Percentiles rank a stretch among this genome's conserved stretches.
Conservation (phyloP, 92 coral and sea anemone species). For the Porites rus region DNA sequence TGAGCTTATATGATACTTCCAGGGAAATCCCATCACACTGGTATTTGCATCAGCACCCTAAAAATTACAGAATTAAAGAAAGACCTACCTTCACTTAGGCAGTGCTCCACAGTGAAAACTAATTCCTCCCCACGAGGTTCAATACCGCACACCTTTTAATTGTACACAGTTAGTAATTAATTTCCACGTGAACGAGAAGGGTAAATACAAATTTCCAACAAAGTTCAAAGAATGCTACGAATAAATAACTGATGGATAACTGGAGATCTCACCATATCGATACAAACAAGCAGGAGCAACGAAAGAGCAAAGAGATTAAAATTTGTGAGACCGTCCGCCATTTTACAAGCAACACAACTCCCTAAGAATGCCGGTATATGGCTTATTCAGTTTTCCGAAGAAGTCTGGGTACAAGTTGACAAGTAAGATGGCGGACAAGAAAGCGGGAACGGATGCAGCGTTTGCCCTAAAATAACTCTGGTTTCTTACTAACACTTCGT, state of each 20-base stretch:
- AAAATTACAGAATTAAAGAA: too few relatives aligned
- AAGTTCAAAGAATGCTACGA: too few relatives aligned
- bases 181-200: background rate
- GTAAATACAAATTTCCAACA: background rate
- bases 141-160: slow-evolving; percentile 3
- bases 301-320: slow-evolving; percentile 4
- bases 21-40: background rate
- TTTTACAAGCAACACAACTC: background rate
- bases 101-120: slow-evolving; percentile 62
- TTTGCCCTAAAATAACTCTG: background rate
- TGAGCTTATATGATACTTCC: background rate
- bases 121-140: slow-evolving; percentile 73
- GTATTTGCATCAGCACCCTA: background rate
- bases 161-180: background rate
- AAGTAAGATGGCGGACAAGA: slow-evolving; percentile 65
- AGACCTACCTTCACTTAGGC: slow-evolving; percentile 29
- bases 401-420: slow-evolving; percentile 29
- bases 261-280: background rate
- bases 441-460: background rate
- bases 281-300: background rate
- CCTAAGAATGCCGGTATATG: slow-evolving; percentile 20
- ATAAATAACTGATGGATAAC: background rate
- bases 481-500: background rate
- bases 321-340: slow-evolving; percentile 9
- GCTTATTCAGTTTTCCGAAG: background rate